These are phyloP conservation scores for Agapetus fuscipes DNA, from an alignment of 2,888 invertebrate species.

Conservation along the genomic window DNA sequence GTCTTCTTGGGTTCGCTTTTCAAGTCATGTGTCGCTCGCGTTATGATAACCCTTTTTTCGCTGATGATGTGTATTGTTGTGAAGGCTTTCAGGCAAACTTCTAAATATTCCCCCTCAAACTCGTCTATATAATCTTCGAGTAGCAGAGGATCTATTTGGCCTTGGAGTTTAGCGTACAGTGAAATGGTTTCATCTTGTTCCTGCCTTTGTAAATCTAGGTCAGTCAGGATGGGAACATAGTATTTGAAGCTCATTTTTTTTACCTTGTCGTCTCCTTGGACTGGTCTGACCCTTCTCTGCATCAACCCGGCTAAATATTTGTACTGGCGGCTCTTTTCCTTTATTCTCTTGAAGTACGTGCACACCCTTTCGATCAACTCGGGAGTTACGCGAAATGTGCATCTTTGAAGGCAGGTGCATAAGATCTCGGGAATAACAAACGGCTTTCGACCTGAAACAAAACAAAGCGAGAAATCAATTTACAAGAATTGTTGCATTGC, in stretches of 20 bases:
- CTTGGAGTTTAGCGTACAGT: too few species aligned
- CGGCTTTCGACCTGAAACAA: slow-evolving; percentile 12
- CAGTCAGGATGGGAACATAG: slow-evolving; percentile 33
- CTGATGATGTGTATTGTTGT: slow-evolving; percentile 45
- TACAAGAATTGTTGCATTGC: neutral
- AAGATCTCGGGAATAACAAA: slow-evolving; percentile 34
- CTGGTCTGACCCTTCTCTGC: slow-evolving; percentile 36
- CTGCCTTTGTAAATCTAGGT: slow-evolving; percentile 22
- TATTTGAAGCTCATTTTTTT: slow-evolving; percentile 44
- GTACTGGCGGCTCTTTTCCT: slow-evolving; percentile 39
- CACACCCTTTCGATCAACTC: slow-evolving; percentile 38
- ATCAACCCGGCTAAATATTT: slow-evolving; percentile 40
- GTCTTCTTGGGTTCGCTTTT: slow-evolving; percentile 15
- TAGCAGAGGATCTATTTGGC: too few species aligned
- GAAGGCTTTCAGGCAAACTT: slow-evolving; percentile 46
- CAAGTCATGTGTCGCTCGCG: slow-evolving; percentile 15
- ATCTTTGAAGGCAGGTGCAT: slow-evolving; percentile 45
- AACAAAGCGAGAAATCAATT: neutral
- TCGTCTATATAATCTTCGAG: neutral
- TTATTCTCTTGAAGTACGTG: slow-evolving; percentile 38
- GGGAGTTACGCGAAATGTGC: slow-evolving; percentile 37
- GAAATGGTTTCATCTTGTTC: slow-evolving; percentile 13
- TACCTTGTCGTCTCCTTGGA: slow-evolving; percentile 22
- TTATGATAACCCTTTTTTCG: slow-evolving; percentile 35
- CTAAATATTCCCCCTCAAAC: slow-evolving; percentile 26